phyloP scores from a whole-genome alignment of 2,888 invertebrate genomes.

The Rhodophaea formosa region DNA sequence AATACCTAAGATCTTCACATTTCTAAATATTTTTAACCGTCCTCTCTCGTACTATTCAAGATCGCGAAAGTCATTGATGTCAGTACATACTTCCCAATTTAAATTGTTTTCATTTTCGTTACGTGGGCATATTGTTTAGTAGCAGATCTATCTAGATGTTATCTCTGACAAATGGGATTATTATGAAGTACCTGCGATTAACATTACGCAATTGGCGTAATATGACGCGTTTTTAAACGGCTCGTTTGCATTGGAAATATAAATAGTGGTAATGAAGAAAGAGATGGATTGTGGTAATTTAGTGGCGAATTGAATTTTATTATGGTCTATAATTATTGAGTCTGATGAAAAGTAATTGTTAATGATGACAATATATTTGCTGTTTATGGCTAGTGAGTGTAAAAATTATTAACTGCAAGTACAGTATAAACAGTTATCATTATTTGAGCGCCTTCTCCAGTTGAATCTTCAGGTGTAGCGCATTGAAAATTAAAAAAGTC shows the following conservation, averaged over 20 bases:
- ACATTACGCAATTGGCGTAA: conserved; percentile 61
- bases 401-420: no score
- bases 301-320: not conserved
- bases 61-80: conserved; percentile 57
- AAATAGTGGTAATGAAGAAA: not conserved
- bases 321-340: no score
- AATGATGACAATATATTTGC: no score
- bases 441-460: no score
- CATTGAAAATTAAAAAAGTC: no score
- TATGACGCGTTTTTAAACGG: conserved; percentile 42
- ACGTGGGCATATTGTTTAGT: conserved; percentile 58
- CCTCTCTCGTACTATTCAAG: conserved; percentile 1
- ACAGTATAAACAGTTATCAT: no score
- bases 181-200: conserved; percentile 52
- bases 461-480: no score
- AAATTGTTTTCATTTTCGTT: conserved; percentile 76
- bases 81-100: conserved; percentile 41
- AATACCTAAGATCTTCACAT: not conserved
- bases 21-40: not conserved
- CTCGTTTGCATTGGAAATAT: conserved; percentile 19
- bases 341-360: no score
- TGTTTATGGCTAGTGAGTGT: no score
- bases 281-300: not conserved
- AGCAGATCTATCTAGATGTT: conserved; percentile 47
- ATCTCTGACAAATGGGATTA: conserved; percentile 71